phyloP scores from a whole-genome alignment of 2,888 invertebrate species.

The Drosophila anomelani region DNA sequence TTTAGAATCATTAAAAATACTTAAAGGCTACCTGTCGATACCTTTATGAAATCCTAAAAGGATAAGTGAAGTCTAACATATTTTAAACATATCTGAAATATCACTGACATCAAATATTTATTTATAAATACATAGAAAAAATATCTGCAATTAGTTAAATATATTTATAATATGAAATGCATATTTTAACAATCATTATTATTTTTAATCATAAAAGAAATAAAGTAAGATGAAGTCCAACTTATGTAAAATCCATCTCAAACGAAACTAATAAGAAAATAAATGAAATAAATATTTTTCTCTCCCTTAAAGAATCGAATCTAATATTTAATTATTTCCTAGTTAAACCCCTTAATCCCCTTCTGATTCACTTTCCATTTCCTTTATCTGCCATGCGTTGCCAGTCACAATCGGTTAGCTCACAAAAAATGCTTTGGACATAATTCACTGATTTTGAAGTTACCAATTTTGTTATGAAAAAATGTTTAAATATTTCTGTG shows the following conservation, averaged over 20 bases:
- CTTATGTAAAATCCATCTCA: background rate
- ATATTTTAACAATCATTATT: background rate
- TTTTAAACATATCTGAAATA: background rate
- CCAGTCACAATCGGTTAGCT: constrained; percentile 33
- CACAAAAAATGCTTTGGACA: background rate
- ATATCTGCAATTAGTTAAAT: no score
- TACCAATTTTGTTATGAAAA: constrained; percentile 26
- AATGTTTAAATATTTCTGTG: constrained; percentile 8
- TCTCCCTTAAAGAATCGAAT: background rate
- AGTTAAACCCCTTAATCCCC: background rate
- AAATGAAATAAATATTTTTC: background rate
- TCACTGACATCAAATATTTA: background rate
- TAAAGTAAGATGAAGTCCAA: background rate
- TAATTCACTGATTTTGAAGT: constrained; percentile 39
- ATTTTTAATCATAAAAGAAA: background rate
- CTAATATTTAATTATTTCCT: background rate
- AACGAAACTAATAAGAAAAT: no score
- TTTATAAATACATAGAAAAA: background rate
- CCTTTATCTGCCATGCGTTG: constrained; percentile 35
- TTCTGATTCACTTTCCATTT: constrained; percentile 30
- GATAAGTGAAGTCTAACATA: background rate
- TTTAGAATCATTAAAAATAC: background rate
- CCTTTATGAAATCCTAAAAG: background rate
- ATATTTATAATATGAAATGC: background rate
- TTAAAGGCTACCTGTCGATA: background rate